phyloP scores from a whole-genome alignment of 2,888 invertebrate genomes.

The Siphlonurus alternatus region DNA sequence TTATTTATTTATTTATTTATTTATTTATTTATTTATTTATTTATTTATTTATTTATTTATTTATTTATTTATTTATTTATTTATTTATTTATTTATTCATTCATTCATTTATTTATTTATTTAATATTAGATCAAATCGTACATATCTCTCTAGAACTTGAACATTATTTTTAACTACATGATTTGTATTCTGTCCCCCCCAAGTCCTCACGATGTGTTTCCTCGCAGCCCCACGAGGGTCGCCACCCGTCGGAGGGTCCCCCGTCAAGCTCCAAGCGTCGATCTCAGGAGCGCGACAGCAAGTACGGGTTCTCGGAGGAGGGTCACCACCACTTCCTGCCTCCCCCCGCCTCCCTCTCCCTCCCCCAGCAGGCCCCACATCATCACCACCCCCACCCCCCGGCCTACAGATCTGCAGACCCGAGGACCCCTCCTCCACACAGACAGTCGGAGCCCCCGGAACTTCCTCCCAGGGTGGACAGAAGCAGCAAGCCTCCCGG shows the following conservation, averaged over 20 bases:
- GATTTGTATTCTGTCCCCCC: too few species aligned
- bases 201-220: too few species aligned
- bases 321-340: slow-evolving; percentile 6
- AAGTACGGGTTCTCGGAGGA: slow-evolving; percentile 40
- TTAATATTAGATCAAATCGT: background rate
- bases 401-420: slow-evolving; percentile 13
- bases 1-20: background rate
- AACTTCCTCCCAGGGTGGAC: slow-evolving; percentile 71
- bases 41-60: background rate
- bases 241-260: background rate
- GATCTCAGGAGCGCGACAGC: slow-evolving; percentile 35
- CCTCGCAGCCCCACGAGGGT: background rate
- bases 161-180: too few species aligned
- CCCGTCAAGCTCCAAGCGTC: slow-evolving; percentile 17
- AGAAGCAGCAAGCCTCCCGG: slow-evolving; percentile 54
- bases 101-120: too few species aligned
- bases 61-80: background rate
- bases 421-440: slow-evolving; percentile 12
- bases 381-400: slow-evolving; percentile 11
- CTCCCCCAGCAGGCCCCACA: slow-evolving; percentile 12
- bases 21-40: background rate
- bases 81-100: background rate
- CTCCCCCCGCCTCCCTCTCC: slow-evolving; percentile 10
- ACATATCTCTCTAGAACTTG: background rate
- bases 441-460: slow-evolving; percentile 42